phyloP scores from a whole-genome alignment of 1,140 invertebrate species.

The Tyrophagus putrescentiae region DNA sequence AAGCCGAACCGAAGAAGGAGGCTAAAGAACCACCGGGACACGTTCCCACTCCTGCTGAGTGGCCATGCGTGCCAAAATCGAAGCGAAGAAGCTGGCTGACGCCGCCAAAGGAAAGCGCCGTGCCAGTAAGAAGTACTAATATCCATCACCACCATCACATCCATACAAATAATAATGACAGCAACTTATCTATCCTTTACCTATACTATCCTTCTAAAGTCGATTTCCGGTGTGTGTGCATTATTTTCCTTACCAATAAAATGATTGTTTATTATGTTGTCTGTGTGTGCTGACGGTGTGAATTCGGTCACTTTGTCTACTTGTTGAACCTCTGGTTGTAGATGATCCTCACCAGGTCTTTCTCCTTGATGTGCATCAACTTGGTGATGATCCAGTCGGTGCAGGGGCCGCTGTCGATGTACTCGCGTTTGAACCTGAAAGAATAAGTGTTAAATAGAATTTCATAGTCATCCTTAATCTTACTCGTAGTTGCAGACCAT shows the following conservation, averaged over 20 bases:
- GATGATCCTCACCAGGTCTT: conserved; percentile 6
- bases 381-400: conserved; percentile 16
- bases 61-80: neutral
- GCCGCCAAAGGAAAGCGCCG: neutral
- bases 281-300: no score
- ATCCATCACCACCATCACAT: no score
- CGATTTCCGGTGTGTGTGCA: neutral
- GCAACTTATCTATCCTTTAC: no score
- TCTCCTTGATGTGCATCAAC: conserved; percentile 10
- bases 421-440: conserved; percentile 14
- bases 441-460: conserved; percentile 1
- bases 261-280: neutral
- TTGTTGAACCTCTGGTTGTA: no score
- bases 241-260: neutral
- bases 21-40: neutral
- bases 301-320: no score
- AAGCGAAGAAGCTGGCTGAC: neutral
- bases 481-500: conserved; percentile 17
- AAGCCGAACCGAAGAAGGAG: neutral
- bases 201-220: neutral
- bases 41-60: conserved; percentile 5
- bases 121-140: no score
- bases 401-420: neutral
- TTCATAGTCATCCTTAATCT: neutral
- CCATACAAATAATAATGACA: no score